These are phyloP conservation scores for Leuctra nigra DNA, from an alignment of 2,888 invertebrate species.

Conservation along the genomic window DNA sequence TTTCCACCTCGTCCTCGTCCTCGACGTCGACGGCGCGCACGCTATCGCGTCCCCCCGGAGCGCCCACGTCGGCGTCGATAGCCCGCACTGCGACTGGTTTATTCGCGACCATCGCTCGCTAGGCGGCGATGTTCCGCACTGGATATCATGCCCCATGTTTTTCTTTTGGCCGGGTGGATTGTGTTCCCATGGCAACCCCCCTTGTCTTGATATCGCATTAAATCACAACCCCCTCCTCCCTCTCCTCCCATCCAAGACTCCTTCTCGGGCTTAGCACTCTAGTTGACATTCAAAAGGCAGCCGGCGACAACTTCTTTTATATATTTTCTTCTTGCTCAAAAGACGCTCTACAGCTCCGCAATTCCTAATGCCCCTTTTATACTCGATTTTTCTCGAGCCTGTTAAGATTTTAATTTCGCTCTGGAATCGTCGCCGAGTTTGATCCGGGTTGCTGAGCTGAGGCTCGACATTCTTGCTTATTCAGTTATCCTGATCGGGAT, in stretches of 20 bases:
- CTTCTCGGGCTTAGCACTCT: neutral
- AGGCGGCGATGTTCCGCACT: neutral
- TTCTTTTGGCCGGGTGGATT: neutral
- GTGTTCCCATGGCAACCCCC: conserved; percentile 5
- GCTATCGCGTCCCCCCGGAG: too few species aligned
- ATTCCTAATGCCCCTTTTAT: neutral
- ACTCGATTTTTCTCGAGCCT: neutral
- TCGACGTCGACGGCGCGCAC: too few species aligned
- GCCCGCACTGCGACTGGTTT: too few species aligned
- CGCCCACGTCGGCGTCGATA: too few species aligned
- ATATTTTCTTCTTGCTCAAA: neutral
- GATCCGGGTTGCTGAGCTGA: too few species aligned
- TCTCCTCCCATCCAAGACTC: neutral
- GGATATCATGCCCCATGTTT: neutral
- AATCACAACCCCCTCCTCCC: conserved; percentile 5
- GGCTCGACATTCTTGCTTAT: too few species aligned
- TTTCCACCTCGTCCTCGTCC: too few species aligned
- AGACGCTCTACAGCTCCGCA: neutral
- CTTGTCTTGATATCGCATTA: conserved; percentile 3
- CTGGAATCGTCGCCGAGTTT: too few species aligned
- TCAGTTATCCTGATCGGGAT: too few species aligned
- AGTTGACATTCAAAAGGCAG: conserved; percentile 28
- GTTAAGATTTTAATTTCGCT: neutral
- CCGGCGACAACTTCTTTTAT: conserved; percentile 22
- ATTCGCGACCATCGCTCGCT: conserved; percentile 3